phyloP scores from a whole-genome alignment of 2,888 invertebrate species.

The Lasius fuliginosus region DNA sequence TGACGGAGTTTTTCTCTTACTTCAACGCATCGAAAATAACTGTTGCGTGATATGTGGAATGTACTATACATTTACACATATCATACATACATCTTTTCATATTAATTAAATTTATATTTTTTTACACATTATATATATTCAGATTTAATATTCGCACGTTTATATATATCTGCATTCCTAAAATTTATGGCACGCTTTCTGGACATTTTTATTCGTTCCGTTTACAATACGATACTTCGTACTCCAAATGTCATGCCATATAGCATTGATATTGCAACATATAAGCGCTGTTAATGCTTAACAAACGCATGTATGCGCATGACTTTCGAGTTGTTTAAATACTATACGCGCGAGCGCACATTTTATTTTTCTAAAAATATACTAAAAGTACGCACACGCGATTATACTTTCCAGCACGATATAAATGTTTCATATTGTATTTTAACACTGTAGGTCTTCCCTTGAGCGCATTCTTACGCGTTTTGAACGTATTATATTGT shows the following conservation, averaged over 20 bases:
- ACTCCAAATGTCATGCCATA: neutral
- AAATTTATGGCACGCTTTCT: conserved; percentile 9
- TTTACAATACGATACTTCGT: neutral
- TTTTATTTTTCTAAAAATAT: conserved; percentile 32
- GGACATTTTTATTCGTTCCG: neutral
- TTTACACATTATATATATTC: neutral
- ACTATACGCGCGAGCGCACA: neutral
- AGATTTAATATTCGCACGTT: conserved; percentile 21
- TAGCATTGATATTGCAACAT: neutral
- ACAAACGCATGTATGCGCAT: neutral
- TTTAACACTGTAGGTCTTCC: neutral
- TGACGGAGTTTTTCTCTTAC: neutral
- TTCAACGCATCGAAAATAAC: neutral
- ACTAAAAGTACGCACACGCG: conserved; percentile 17
- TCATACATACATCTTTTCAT: conserved; percentile 13
- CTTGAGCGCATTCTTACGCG: neutral
- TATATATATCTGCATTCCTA: neutral
- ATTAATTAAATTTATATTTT: neutral
- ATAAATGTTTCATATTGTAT: conserved; percentile 35
- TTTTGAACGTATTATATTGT: conserved; percentile 7
- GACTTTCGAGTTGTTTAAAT: conserved; percentile 2
- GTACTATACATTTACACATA: conserved; percentile 15
- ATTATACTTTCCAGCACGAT: conserved; percentile 38
- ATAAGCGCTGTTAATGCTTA: neutral
- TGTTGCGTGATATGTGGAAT: neutral